phyloP scores from a whole-genome alignment of 2,113 vertebrate genomes.

The Glaucomys volans region DNA sequence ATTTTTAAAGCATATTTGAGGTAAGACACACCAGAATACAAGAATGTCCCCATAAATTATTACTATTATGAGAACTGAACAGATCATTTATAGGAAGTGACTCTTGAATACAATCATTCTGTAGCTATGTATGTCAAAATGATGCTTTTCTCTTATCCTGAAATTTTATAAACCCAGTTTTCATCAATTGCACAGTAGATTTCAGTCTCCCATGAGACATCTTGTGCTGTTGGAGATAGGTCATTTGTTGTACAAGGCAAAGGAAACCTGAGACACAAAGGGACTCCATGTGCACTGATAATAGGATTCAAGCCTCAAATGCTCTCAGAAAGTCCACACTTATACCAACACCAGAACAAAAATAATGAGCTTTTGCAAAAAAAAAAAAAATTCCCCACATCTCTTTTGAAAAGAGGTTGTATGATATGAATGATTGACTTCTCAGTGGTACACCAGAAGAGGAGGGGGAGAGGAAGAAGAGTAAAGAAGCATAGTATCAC shows the following conservation, averaged over 20 bases:
- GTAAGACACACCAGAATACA: neutral
- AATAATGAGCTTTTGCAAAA: neutral
- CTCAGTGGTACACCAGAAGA: neutral
- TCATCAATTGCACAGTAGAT: conserved; percentile 92
- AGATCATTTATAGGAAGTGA: neutral
- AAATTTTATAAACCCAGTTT: conserved; percentile 94
- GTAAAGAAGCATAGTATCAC: neutral
- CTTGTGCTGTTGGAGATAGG: conserved; percentile 92
- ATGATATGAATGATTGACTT: neutral
- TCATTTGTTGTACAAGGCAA: conserved; percentile 91
- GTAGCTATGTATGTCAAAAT: neutral
- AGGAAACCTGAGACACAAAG: conserved; percentile 90
- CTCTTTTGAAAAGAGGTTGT: neutral
- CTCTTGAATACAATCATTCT: neutral
- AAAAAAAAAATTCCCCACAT: neutral
- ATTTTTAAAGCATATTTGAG: neutral
- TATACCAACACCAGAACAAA: neutral
- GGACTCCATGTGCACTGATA: neutral
- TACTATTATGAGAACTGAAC: neutral
- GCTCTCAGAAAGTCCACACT: neutral
- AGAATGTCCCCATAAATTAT: neutral
- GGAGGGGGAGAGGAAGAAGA: neutral
- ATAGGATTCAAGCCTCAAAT: neutral
- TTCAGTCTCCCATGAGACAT: conserved; percentile 91
- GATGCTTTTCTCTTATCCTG: conserved; percentile 84